Evolutionary conservation across 2,797 vertebrate species (phyloP).

Genomic region (Paratrypauchen microcephalus): DNA sequence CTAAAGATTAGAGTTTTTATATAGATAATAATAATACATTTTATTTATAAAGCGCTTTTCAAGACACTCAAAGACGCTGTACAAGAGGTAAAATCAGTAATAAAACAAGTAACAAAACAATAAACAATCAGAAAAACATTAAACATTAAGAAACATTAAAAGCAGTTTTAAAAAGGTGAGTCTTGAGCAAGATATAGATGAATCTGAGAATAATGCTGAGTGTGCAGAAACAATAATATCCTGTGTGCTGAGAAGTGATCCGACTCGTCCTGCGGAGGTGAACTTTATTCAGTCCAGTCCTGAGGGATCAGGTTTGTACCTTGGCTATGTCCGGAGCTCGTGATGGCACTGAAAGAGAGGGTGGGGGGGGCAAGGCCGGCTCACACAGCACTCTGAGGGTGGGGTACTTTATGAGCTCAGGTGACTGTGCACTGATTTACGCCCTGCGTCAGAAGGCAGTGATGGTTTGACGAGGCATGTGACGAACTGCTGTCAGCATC

Average conservation of each 20-base stretch:
- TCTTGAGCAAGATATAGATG: no score
- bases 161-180: no score
- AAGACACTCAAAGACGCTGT: no score
- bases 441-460: conserved; percentile 3
- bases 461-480: conserved; percentile 19
- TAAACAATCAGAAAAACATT: no score
- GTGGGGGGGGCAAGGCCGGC: no score
- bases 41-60: no score
- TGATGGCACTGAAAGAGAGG: conserved; percentile 1
- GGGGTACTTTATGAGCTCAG: conserved; percentile 4
- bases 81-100: no score
- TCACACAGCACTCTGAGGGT: neutral
- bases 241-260: conserved; percentile 15
- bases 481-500: conserved; percentile 16
- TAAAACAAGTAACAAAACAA: no score
- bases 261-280: conserved; percentile 11
- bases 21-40: no score
- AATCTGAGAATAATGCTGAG: neutral
- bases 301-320: conserved; percentile 15
- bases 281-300: conserved; percentile 11
- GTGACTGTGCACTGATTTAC: conserved; percentile 10
- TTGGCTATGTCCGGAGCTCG: conserved; percentile 3
- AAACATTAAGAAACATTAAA: no score
- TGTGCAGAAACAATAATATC: conserved; percentile 11
- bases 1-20: conserved; percentile 1